phyloP scores from a whole-genome alignment of 2,888 invertebrate genomes.

The Helicoverpa assulta region DNA sequence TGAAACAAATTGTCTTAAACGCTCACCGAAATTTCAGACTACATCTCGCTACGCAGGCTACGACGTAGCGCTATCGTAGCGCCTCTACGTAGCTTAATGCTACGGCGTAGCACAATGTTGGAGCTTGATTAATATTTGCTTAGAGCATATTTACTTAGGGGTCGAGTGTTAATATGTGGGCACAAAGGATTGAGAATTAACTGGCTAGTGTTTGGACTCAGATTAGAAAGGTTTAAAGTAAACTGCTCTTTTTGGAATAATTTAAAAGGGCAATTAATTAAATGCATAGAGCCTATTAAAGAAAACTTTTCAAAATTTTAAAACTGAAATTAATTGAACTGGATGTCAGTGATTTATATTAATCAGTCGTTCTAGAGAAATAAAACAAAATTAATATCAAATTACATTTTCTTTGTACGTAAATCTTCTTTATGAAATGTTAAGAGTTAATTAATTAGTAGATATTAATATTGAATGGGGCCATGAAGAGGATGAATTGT shows the following conservation, averaged over 20 bases:
- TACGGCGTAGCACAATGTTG: conserved; percentile 42
- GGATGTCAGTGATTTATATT: neutral
- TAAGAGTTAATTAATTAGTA: conserved; percentile 32
- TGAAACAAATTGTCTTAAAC: conserved; percentile 17
- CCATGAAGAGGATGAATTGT: conserved; percentile 11
- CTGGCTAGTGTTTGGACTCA: conserved; percentile 25
- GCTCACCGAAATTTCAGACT: neutral
- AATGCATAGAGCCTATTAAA: neutral
- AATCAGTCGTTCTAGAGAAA: neutral
- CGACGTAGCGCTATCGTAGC: conserved; percentile 49
- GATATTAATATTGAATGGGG: conserved; percentile 32
- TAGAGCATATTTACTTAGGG: conserved; percentile 39
- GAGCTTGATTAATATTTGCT: conserved; percentile 46
- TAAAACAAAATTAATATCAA: conserved; percentile 8
- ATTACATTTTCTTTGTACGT: conserved; percentile 7
- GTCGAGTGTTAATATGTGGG: conserved; percentile 34
- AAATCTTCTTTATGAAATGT: conserved; percentile 12
- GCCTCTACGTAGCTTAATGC: conserved; percentile 32
- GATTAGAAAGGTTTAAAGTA: conserved; percentile 36
- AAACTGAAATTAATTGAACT: neutral
- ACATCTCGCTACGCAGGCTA: conserved; percentile 23
- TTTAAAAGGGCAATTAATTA: neutral
- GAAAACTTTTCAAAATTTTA: too few relatives aligned
- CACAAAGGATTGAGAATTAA: conserved; percentile 32
- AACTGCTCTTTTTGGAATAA: conserved; percentile 16